These are phyloP conservation scores for Aegypius monachus DNA, from an alignment of 2,113 vertebrate species.

Conservation along the genomic window DNA sequence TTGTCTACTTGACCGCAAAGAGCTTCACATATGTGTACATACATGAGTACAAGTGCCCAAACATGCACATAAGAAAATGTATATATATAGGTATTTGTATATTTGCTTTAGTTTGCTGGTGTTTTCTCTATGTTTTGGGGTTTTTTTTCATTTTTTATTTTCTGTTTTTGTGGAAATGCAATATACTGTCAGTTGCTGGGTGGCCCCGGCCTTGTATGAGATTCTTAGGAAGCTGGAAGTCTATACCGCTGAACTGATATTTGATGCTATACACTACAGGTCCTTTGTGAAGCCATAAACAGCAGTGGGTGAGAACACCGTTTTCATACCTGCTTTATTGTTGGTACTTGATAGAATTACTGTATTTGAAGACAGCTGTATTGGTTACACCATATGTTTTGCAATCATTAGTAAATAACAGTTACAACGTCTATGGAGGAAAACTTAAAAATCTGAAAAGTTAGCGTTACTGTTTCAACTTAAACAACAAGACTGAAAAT, in stretches of 20 bases:
- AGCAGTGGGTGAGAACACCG: constrained; percentile 5
- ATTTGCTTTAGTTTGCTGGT: not conserved
- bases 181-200: not conserved
- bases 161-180: not conserved
- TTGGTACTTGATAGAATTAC: constrained; percentile 44
- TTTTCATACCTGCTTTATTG: constrained; percentile 49
- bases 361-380: constrained; percentile 54
- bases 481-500: not conserved
- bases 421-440: constrained; percentile 7
- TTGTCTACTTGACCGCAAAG: not conserved
- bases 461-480: not conserved
- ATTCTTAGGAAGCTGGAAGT: not conserved
- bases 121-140: accelerated
- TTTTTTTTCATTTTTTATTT: not conserved
- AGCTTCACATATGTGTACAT: not conserved
- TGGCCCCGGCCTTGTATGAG: not conserved
- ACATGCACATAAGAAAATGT: not conserved
- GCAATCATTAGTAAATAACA: constrained; percentile 50
- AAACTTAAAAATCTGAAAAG: not conserved
- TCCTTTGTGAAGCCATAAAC: constrained; percentile 48
- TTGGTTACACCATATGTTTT: constrained; percentile 46
- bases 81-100: not conserved
- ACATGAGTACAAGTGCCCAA: not conserved
- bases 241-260: not conserved
- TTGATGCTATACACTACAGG: not conserved